Evolutionary conservation across 2,113 vertebrate genomes (phyloP), one percentile per base, ranked within the genome.

Genomic region (Plectropomus leopardus): DNA sequence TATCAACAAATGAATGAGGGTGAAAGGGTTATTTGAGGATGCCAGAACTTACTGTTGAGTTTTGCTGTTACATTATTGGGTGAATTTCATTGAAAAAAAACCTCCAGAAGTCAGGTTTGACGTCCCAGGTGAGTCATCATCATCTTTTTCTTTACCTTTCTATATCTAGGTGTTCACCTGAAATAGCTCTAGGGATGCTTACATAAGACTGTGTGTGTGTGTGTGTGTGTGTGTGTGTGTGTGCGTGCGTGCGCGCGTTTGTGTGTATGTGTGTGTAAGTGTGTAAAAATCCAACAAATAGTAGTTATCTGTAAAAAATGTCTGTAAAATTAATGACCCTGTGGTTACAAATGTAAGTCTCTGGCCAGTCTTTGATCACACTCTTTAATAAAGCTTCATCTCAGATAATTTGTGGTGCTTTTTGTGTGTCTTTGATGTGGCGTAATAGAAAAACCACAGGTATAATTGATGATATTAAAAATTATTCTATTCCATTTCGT

Each of bases 121-220:
- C 3, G 63, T 66, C 54, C n/a, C 7, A 16, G 4, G 57, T 79
- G 83, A 86, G 26, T 72, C 75, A 82, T 59, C 54, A 34, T 19
- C 15, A 5, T 11, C 34, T 8, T 68, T 44, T 45, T 30, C 50
- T 63, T 17, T n/a, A 32, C 44, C 9, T 72, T 83, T 72, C 28
- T 72, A n/a, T 30, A 24, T 16, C 11, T 50, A 19, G n/a, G n/a
- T 63, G 17, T 69, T 67, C 30, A 34, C 7, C 63, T 34, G 16
- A 78, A 64, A 78, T 58, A 59, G 17, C 26, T 60, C 1, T 0
- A 21, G 6, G 55, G 23, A 71, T 28, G 55, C 23, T 59, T 14
- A 24, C 21, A 17, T 70, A 40, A 47, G 15, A 47, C 53, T 34
- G 3, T 4, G 16, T 48, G 24, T 65, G 30, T 44, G 19, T 28